phyloP scores from a whole-genome alignment of 2,888 invertebrate genomes.

The Melanophora roralis region DNA sequence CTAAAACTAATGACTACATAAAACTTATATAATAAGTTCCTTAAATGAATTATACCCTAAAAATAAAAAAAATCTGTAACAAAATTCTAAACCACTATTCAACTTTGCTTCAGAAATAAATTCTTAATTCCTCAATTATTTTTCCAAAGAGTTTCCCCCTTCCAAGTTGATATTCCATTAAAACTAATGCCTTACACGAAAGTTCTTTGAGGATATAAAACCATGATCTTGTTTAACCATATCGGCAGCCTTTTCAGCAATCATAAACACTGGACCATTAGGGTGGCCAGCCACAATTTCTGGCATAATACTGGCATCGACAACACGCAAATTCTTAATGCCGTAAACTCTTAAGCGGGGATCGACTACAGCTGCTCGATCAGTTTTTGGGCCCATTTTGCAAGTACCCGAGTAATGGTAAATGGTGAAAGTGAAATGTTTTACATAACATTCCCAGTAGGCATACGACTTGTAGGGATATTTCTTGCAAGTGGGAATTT shows the following conservation, averaged over 20 bases:
- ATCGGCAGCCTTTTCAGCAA: conserved; percentile 80
- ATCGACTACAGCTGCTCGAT: conserved; percentile 82
- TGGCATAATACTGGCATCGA: conserved; percentile 80
- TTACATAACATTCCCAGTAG: conserved; percentile 83
- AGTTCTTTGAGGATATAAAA: conserved; percentile 67
- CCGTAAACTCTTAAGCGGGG: conserved; percentile 79
- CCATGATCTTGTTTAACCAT: conserved; percentile 79
- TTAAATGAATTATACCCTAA: not conserved
- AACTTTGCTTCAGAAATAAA: not conserved
- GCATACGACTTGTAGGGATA: conserved; percentile 78
- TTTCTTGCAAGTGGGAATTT: conserved; percentile 81
- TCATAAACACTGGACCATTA: conserved; percentile 80
- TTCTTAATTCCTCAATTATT: not conserved
- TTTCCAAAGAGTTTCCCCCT: not conserved
- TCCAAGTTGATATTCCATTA: not conserved
- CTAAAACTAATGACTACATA: conserved; percentile 16
- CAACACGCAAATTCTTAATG: conserved; percentile 78
- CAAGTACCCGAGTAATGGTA: conserved; percentile 82
- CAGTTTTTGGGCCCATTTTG: conserved; percentile 82
- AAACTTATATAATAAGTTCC: conserved; percentile 35
- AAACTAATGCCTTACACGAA: not conserved
- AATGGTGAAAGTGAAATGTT: conserved; percentile 81
- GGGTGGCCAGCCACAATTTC: conserved; percentile 79
- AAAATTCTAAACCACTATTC: not conserved
- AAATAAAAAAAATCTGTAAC: not conserved